Base-by-base conservation (phyloP, 2,113 vertebrate genomes). In the Cranoglanis bouderius region DNA sequence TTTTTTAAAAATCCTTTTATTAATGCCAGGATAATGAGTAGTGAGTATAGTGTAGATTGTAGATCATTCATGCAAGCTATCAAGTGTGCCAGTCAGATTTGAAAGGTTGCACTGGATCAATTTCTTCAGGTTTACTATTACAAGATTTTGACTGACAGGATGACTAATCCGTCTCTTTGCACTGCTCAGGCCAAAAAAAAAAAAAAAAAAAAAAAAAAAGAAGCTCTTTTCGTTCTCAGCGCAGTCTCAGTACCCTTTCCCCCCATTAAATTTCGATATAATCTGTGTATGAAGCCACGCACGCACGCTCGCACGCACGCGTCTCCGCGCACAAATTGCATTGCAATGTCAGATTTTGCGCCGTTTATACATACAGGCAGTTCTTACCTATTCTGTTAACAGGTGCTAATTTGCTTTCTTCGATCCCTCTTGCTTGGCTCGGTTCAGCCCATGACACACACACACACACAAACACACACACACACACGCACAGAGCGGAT, bases 321-420 rank as follows among this genome's bases (percentile, higher is more conserved):
- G n/a, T 82, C 29, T 57, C 51, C 6, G 81, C 13, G 81, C 81
- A 59, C 55, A 26, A 21, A 59, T 6, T 59, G 81, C 35, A 19
- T 55, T 21, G 18, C 6, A 32, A 10, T 81, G 78, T 53, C 77
- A 32, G 13, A 55, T 55, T 35, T 19, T 38, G 51, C 26, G 32
- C 9, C 0, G 18, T 53, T 6, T 32, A 70, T 26, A 74, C 55
- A 74, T 70, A 43, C 61, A 85, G 6, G 38, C 43, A 59, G 74
- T 61, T 72, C 93, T 95, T 95, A 96, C 95, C 95, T 95, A 90
- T 93, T 93, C 92, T 92, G 82, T 92, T 94, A 95, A 95, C 95
- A 95, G 95, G 95, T 95, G 95, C 94, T 84, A 89, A 94, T 92
- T 91, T 94, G 89, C 89, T 57, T 85, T 84, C 85, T 49, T 88